Evolutionary conservation across 2,113 vertebrate genomes (phyloP), one percentile per base, ranked within the genome.

Genomic region (Mesembrinibis cayennensis): DNA sequence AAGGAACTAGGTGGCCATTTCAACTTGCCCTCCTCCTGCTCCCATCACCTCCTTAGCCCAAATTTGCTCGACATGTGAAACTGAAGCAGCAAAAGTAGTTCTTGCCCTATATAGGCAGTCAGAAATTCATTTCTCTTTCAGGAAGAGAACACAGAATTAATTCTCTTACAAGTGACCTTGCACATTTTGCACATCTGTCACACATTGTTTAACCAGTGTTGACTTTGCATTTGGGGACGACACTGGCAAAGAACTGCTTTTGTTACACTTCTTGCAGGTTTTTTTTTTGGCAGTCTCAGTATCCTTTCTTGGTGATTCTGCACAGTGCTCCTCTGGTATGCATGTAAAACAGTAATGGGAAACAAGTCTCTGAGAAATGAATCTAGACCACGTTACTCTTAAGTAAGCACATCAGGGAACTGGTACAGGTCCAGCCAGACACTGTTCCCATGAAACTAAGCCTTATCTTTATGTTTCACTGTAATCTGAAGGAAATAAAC

Each of bases 171-270:
- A 61, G 61, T 19, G 22, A 16, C 26, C 27, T 38, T 61, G 9
- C 10, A 1, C 34, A 16, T 81, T 72, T 91, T 90, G 30, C 40
- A 30, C 1, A 0, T 78, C 79, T 78, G 26, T 55, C 32, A 26
- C 27, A 38, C 0, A 0, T 19, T 8, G 2, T 29, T 87, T 82
- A 59, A 45, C 5, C 11, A 69, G 44, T 1, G 0, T 32, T 84
- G 36, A 7, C 9, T 91, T 80, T 59, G 44, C 38, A 20, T 13
- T 14, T 38, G 19, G 36, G 40, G n/a, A 36, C 12, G 69, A 42
- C 10, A 40, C 19, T 42, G 61, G 61, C 29, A 78, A 87, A 89
- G 19, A 76, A 30, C 11, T 58, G 53, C 18, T 65, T 79, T 61
- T 42, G 16, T 30, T 72, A 49, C 1, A 3, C 20, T 52, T 52